Evolutionary conservation across 1,140 invertebrate species (phyloP).

Genomic region (Cotesia chilonis): DNA sequence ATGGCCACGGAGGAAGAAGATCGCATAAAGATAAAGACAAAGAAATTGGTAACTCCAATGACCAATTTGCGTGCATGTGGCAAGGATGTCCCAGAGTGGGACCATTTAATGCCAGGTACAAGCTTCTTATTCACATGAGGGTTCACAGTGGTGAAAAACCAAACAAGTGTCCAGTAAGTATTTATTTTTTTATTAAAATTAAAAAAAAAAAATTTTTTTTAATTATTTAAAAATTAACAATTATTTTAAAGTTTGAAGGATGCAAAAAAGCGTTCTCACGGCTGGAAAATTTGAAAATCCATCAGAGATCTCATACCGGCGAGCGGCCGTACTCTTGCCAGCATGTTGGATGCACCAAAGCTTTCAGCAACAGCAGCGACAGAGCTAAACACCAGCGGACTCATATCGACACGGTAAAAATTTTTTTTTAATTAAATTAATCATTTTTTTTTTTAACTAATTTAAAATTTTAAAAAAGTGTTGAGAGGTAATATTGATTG

Average conservation of each 20-base stretch:
- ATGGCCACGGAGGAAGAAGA: conserved; percentile 47
- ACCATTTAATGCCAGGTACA: conserved; percentile 60
- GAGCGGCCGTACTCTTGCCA: conserved; percentile 88
- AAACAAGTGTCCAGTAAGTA: conserved; percentile 90
- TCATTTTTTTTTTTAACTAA: not conserved
- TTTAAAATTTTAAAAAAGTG: not conserved
- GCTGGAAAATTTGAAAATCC: conserved; percentile 95
- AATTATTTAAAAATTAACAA: too few relatives aligned
- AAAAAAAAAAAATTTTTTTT: too few relatives aligned
- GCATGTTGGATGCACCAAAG: conserved; percentile 86
- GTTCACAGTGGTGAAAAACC: conserved; percentile 96
- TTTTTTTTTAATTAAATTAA: conserved; percentile 5
- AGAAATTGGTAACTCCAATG: conserved; percentile 51
- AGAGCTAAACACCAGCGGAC: conserved; percentile 96
- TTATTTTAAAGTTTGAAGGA: conserved; percentile 80
- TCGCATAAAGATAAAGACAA: conserved; percentile 49
- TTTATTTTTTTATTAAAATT: too few relatives aligned
- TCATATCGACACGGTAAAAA: conserved; percentile 91
- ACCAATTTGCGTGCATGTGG: conserved; percentile 95
- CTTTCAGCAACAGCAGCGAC: conserved; percentile 97
- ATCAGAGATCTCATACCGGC: conserved; percentile 92
- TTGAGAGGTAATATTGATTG: not conserved
- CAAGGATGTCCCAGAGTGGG: conserved; percentile 82
- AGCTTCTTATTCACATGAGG: conserved; percentile 84
- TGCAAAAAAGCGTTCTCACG: conserved; percentile 94